Base-by-base conservation (phyloP, 2,888 invertebrate genomes). In the Sycophila texana region DNA sequence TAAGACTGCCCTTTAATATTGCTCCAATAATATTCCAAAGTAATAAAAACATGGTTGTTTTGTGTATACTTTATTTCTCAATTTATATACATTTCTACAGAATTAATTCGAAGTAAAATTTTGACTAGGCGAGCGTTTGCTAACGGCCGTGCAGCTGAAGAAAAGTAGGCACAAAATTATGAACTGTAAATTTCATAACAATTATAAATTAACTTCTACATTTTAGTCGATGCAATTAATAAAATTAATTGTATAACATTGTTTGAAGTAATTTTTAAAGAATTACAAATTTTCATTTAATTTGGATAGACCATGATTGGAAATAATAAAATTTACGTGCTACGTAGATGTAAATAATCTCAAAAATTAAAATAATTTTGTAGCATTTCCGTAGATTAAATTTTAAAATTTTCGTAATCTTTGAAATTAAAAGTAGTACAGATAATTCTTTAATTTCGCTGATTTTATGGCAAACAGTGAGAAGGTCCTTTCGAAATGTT, bases 11-110 rank as follows among this genome's bases (percentile, higher is more conserved):
- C 39, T 7, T 39, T n/a, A n/a, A n/a, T n/a, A n/a, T n/a, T n/a
- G n/a, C n/a, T 4, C 39, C 7, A 39, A 39, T 39, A 7, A 39
- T 39, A 7, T 39, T 39, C 4, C 39, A 39, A 7, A 39, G 7
- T 39, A 39, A 39, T 39, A 39, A 39, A 39, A 39, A 39, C 39
- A 39, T 4, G 39, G 5, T 10, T 0, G 39, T 47, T 68, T 53
- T 68, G n/a, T n/a, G 3, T 55, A 14, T 39, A 70, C 47, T 70
- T 58, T 70, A 70, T 70, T 58, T 39, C 18, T 70, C 47, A 39
- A 60, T 47, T 71, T 71, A 58, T 47, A 71, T 71, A 58, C 58
- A 71, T 47, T 26, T 72, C 60, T 60, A 49, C 13, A 60, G 49
- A 61, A 72, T 60, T 22, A 49, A 71, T 60, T 16, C 3, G 30